Base-by-base conservation (phyloP, 1,140 invertebrate species). In the Habropoda laboriosa region DNA sequence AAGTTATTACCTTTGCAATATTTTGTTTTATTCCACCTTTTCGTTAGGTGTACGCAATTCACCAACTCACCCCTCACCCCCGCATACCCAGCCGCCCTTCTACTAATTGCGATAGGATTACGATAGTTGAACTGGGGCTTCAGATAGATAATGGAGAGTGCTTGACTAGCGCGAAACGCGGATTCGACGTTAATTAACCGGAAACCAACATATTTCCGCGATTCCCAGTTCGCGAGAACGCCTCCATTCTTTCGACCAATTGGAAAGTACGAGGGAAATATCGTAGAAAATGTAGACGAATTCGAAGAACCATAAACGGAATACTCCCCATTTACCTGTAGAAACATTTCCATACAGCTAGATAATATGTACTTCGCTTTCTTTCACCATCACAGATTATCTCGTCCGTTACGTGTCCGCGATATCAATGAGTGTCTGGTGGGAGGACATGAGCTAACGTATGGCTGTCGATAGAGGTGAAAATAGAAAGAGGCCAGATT, bases 101-200 rank as follows among this genome's bases (percentile, higher is more conserved):
- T 58, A 47, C 16, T 77, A 58, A 58, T 70, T 77, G 70, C 66
- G 55, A 70, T 70, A 77, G 64, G 66, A 77, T 77, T 77, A 55
- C 55, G 53, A 77, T 77, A 70, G 74, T 58, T 47, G 74, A 77
- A 77, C 45, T n/a, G n/a, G 51, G 49, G 42, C 51, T 76, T 68
- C 30, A 24, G n/a, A 24, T 32, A 58, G 66, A 18, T 70, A 70
- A 77, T 70, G 45, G 53, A 70, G 74, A n/a, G 40, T 47, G 21
- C 76, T 79, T 45, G 55, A 72, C 57, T 32, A 61, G 3, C 32
- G 75, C 13, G 53, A 18, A 35, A 47, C 30, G 27, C 35, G 40
- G 61, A 42, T 79, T 71, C 42, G 24, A 53, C 42, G 74, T 58
- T 70, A 45, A 77, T 77, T 77, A 77, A 47, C 40, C 53, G 40